Evolutionary conservation across 2,888 invertebrate species (phyloP), one percentile per base, ranked within the genome.

Genomic region (Steromphala cineraria): DNA sequence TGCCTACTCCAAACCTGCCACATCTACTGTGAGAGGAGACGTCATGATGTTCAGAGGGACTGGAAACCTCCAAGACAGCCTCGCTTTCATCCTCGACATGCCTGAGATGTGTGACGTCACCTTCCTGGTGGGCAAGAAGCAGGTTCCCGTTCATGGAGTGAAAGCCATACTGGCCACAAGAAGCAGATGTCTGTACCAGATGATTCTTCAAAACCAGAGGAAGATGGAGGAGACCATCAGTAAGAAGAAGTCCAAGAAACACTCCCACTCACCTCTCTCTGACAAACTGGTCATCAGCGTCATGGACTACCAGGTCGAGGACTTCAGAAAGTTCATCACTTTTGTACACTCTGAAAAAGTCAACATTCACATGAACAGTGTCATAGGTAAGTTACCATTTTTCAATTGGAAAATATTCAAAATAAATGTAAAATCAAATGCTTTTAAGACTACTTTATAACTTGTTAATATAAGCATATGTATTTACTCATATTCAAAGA

Each of bases 241-340:
- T 24, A 75, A 75, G 75, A 75, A 53, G 53, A 76, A 28, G 31
- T 71, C 36, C 40, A 71, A 71, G 71, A 71, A 71, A 71, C 76
- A 76, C 17, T 15, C 28, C n/a, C 55, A 28, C 36, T 24, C 24
- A 17, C 53, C 31, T 24, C 19, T 15, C 28, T 15, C 55, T 13
- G n/a, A 53, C n/a, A 53, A 53, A 13, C 55, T 76, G 17, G 36
- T 55, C 31, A 76, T 76, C 55, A 24, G 15, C 28, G 31, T 76
- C 19, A 24, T 4, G 2, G 76, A 76, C 53, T 76, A 76, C 76
- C 17, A 55, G 36, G 76, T 17, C 21, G 55, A 55, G 53, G 55
- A 53, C 10, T 76, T 76, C 53, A 24, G 53, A 53, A 55, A 36
- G 28, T 55, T 76, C 31, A 55, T 76, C 55, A 76, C 53, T 28